Base-by-base conservation (phyloP, 2,797 vertebrate genomes). In the Taeniopygia guttata region DNA sequence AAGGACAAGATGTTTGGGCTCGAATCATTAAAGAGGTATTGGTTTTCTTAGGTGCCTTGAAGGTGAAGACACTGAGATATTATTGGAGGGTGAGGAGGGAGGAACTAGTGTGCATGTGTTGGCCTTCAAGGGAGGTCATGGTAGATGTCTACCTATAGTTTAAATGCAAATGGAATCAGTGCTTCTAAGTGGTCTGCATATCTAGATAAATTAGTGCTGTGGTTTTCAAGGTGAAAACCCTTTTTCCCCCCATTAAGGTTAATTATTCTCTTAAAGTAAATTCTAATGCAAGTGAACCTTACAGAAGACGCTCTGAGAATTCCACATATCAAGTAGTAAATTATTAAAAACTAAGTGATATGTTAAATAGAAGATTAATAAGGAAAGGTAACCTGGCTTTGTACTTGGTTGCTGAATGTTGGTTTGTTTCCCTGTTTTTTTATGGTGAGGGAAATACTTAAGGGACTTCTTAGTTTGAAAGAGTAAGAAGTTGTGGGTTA, bases 21-120 rank as follows among this genome's bases (percentile, higher is more conserved):
- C 0, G 0, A 8, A 34, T 30, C 4, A 11, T 77, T 58, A 45
- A 77, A 58, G 36, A 62, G 36, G 4, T 69, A 11, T 67, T 90
- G 52, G 25, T 51, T 93, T 78, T 59, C 22, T 34, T 58, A 26
- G 22, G 17, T 72, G 32, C n/a, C 20, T 87, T 36, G 22, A 48
- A 66, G 27, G 48, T 38, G 40, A 64, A 62, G 64, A 20, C 3
- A 3, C 7, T 49, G 38, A 34, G 9, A 27, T 64, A 25, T 7
- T 64, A 25, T 7, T 32, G 29, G 8, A 9, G 11, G 13, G 6
- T 36, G 38, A 13, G 7, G 25, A 38, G 10, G 16, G n/a, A 78
- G 52, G 27, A 67, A 12, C 21, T 25, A 11, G 12, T 30, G 34
- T 46, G 42, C 30, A 17, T 2, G 0, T 81, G 17, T 29, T 83